These are phyloP conservation scores for Eira barbara DNA, from an alignment of 2,113 vertebrate species.

Conservation along the genomic window DNA sequence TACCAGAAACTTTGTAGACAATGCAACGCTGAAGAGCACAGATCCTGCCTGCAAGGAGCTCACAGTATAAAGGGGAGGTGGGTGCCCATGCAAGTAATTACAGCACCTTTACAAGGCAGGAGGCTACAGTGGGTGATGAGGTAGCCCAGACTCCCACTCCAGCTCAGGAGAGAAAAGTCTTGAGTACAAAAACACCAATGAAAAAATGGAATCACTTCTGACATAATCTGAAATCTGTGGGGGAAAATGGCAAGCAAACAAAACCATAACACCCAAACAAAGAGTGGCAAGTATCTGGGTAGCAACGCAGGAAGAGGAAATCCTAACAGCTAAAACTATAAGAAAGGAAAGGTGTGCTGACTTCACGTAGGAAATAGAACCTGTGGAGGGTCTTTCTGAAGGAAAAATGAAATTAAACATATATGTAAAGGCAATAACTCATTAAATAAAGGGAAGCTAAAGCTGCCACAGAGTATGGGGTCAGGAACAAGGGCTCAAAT, in stretches of 20 bases:
- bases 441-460: neutral
- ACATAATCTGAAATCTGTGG: neutral
- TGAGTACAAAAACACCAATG: neutral
- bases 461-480: accelerated
- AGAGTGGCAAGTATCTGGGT: accelerated
- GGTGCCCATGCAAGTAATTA: accelerated
- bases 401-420: neutral
- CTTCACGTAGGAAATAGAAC: neutral
- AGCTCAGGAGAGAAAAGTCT: neutral
- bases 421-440: neutral
- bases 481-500: neutral
- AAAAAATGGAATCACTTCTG: neutral
- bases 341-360: neutral
- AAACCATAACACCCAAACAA: neutral
- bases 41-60: neutral
- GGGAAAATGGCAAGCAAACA: neutral
- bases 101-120: neutral
- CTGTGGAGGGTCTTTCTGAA: neutral
- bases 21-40: neutral
- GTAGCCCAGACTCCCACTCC: neutral
- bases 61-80: neutral
- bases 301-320: neutral
- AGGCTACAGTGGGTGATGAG: neutral
- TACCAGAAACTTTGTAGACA: neutral
- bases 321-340: neutral